Conservation (phyloP, 1,140 invertebrate genomes). For the Medauroidea extradentata region DNA sequence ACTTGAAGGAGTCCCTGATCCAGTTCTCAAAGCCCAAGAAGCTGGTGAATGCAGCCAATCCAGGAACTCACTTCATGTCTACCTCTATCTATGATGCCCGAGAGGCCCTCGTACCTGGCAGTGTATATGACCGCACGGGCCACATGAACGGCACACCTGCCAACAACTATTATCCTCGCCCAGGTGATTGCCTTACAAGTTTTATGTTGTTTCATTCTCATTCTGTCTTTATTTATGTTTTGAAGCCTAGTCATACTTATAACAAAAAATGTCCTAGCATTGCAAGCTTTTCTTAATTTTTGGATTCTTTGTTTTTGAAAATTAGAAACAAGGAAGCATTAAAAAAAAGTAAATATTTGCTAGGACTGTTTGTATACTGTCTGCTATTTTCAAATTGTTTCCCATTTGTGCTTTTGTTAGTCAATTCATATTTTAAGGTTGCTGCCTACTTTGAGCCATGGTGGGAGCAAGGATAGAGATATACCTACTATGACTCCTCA, state of each 20-base stretch:
- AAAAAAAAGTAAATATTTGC: too few species aligned
- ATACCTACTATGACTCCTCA: too few species aligned
- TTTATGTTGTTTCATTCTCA: background rate
- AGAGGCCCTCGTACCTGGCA: slow-evolving; percentile 83
- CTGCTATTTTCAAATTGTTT: too few species aligned
- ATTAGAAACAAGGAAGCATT: too few species aligned
- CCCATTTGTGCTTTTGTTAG: too few species aligned
- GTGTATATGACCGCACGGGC: slow-evolving; percentile 64
- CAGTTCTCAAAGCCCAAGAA: slow-evolving; percentile 97
- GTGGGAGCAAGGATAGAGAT: too few species aligned
- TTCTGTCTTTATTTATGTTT: background rate
- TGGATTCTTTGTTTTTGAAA: background rate
- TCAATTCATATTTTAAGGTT: too few species aligned
- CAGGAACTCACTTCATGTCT: slow-evolving; percentile 95
- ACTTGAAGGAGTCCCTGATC: slow-evolving; percentile 94
- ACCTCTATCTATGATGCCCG: slow-evolving; percentile 90
- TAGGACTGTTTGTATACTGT: too few species aligned
- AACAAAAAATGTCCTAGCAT: background rate
- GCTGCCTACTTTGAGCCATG: too few species aligned
- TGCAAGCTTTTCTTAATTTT: background rate
- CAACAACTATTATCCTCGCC: background rate
- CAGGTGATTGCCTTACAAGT: background rate
- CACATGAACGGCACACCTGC: slow-evolving; percentile 23
- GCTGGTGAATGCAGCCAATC: slow-evolving; percentile 88
- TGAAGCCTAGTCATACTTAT: background rate